These are phyloP conservation scores for Sphecodes monilicornis DNA, from an alignment of 2,888 invertebrate genomes.

Conservation along the genomic window DNA sequence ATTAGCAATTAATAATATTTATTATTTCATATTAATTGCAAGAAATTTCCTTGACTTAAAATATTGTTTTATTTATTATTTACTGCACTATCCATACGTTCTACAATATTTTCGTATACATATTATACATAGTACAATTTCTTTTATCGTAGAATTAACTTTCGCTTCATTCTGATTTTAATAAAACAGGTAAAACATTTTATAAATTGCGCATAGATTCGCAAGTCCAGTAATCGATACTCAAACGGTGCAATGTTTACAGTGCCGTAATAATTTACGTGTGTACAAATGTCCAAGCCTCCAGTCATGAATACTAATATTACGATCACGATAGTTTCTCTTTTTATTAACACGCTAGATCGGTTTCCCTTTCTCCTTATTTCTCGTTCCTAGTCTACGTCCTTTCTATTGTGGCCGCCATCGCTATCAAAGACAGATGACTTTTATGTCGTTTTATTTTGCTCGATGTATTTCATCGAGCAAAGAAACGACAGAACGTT, in stretches of 20 bases:
- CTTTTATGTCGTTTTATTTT: background rate
- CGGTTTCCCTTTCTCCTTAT: background rate
- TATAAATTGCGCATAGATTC: background rate
- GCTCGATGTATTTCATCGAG: background rate
- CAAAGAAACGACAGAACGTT: slow-evolving; percentile 9
- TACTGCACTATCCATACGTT: no score
- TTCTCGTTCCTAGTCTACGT: slow-evolving; percentile 1
- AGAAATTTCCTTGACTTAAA: no score
- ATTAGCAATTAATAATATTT: no score
- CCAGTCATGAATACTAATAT: background rate
- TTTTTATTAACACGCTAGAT: background rate
- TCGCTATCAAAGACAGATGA: background rate
- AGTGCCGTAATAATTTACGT: background rate
- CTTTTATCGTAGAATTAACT: background rate
- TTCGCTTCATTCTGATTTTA: background rate
- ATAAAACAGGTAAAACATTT: background rate
- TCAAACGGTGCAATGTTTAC: background rate
- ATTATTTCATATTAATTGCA: no score
- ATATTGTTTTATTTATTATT: no score
- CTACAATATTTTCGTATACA: no score
- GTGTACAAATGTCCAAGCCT: background rate
- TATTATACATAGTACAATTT: background rate
- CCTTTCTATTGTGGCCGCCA: slow-evolving; percentile 42
- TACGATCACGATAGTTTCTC: slow-evolving; percentile 33
- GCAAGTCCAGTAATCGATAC: no score